Evolutionary conservation across 1,140 invertebrate genomes (phyloP).

Genomic region (Lucilia cuprina): DNA sequence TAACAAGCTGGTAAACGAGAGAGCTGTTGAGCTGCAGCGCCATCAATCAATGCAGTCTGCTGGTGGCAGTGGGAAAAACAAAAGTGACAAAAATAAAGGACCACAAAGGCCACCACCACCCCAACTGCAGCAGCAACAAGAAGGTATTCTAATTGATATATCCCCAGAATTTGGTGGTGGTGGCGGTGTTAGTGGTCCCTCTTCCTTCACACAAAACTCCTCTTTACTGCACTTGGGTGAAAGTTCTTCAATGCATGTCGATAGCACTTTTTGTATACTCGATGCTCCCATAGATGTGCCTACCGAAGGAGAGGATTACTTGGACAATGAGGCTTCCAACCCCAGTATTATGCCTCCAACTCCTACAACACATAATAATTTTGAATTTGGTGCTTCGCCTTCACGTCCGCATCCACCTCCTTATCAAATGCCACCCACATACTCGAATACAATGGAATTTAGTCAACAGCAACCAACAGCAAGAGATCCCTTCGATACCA

Average conservation of each 20-base stretch:
- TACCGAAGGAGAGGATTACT: slow-evolving; percentile 51
- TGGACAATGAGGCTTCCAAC: neutral
- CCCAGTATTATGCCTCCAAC: slow-evolving; percentile 49
- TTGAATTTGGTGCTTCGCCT: slow-evolving; percentile 28
- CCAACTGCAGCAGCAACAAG: slow-evolving; percentile 62
- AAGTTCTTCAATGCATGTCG: slow-evolving; percentile 49
- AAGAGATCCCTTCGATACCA: slow-evolving; percentile 72
- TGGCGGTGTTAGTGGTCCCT: slow-evolving; percentile 18
- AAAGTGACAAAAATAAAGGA: slow-evolving; percentile 46
- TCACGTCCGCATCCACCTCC: slow-evolving; percentile 61
- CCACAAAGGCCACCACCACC: slow-evolving; percentile 66
- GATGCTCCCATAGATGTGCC: slow-evolving; percentile 80
- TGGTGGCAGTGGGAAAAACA: neutral
- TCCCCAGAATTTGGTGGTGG: slow-evolving; percentile 65
- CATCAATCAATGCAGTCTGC: slow-evolving; percentile 42
- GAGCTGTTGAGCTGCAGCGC: slow-evolving; percentile 49
- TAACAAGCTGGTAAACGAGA: slow-evolving; percentile 76
- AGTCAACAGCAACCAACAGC: slow-evolving; percentile 47
- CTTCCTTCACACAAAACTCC: neutral
- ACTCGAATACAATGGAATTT: slow-evolving; percentile 63
- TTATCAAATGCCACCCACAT: slow-evolving; percentile 65
- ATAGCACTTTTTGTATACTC: slow-evolving; percentile 69
- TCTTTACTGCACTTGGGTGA: slow-evolving; percentile 40
- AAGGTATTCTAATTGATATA: slow-evolving; percentile 70
- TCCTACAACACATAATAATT: slow-evolving; percentile 40